These are phyloP conservation scores for Ammodytes marinus DNA, from an alignment of 2,113 vertebrate genomes.

Conservation along the genomic window DNA sequence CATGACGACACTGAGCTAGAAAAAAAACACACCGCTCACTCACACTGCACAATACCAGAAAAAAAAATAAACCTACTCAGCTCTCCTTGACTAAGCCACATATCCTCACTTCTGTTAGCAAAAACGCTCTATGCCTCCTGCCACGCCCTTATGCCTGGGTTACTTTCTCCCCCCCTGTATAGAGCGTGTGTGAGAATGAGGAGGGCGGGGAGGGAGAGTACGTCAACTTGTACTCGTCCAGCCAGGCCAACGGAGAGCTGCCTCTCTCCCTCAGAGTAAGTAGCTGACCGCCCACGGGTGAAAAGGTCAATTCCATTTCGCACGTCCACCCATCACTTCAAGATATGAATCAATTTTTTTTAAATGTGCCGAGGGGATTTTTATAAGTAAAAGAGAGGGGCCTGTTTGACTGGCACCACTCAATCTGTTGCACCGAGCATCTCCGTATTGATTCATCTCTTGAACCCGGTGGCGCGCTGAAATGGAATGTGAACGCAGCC, in stretches of 20 bases:
- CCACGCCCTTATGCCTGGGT: conserved; percentile 68
- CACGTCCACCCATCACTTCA: conserved; percentile 48
- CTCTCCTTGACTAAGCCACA: conserved; percentile 41
- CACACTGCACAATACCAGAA: conserved; percentile 9
- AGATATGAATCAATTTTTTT: conserved; percentile 60
- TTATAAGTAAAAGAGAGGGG: background rate
- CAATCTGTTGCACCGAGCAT: conserved; percentile 11
- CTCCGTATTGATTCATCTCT: conserved; percentile 63
- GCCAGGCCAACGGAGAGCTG: conserved; percentile 92
- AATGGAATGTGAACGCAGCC: conserved; percentile 60
- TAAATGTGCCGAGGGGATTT: conserved; percentile 1
- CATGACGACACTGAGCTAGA: conserved; percentile 6
- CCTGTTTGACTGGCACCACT: conserved; percentile 4
- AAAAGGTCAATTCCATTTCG: conserved; percentile 72
- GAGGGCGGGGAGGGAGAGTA: conserved; percentile 97
- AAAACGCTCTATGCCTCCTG: conserved; percentile 53
- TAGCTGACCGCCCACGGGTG: conserved; percentile 75
- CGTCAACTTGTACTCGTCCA: conserved; percentile 94
- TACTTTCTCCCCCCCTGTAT: conserved; percentile 85
- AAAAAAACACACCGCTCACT: conserved; percentile 13
- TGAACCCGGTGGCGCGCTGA: conserved; percentile 43
- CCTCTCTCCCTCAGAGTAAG: conserved; percentile 92
- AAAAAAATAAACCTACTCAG: conserved; percentile 6
- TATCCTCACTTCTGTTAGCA: conserved; percentile 36
- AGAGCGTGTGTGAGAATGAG: conserved; percentile 94